Conservation (phyloP, 1,140 invertebrate species). For the Ceratina calcarata region DNA sequence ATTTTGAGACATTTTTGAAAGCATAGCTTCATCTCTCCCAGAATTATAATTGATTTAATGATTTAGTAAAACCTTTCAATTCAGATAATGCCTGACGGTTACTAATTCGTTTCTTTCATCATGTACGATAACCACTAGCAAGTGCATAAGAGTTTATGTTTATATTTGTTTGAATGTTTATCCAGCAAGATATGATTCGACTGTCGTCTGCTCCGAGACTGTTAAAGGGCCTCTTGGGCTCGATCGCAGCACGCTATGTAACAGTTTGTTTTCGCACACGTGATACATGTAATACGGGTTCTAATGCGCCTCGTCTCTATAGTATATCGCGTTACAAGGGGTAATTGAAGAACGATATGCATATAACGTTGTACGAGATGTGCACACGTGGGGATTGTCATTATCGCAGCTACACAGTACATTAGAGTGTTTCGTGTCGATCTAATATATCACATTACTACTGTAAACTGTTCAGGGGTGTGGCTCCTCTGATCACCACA, state of each 20-base stretch:
- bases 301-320: conserved; percentile 39
- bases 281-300: conserved; percentile 47
- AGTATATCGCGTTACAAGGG: conserved; percentile 53
- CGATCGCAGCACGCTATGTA: neutral
- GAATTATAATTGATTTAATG: too few species aligned
- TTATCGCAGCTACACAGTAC: conserved; percentile 54
- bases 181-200: too few species aligned
- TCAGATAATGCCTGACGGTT: too few species aligned
- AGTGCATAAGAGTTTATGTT: too few species aligned
- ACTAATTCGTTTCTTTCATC: too few species aligned
- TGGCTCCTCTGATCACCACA: conserved; percentile 29
- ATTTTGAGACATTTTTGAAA: too few species aligned
- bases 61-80: too few species aligned
- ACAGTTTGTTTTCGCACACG: conserved; percentile 40
- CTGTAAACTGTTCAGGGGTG: conserved; percentile 50
- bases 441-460: conserved; percentile 58
- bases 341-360: conserved; percentile 54
- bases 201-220: too few species aligned
- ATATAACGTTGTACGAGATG: conserved; percentile 44
- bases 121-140: too few species aligned
- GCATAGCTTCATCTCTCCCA: too few species aligned
- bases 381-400: conserved; percentile 50
- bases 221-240: too few species aligned
- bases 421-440: conserved; percentile 48
- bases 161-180: too few species aligned